Base-by-base conservation (phyloP, 35 echinoderm and acorn worm genomes). In the Heliocidaris erythrogramma region DNA sequence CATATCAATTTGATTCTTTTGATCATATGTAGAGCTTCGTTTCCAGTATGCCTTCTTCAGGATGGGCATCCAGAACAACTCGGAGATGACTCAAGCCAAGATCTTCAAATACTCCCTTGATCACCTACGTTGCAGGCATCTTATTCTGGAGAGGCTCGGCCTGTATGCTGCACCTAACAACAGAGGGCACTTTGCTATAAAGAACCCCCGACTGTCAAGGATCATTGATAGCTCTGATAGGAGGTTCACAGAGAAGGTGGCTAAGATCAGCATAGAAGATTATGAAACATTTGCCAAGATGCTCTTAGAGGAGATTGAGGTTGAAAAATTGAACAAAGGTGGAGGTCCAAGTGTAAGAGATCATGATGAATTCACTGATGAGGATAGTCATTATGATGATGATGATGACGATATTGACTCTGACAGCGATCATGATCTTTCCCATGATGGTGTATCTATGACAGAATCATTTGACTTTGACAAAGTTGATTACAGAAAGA, bases 1-100 rank as follows among this genome's bases (percentile, higher is more conserved):
- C 35, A 42, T 42, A 3, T 42, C 35, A 42, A 42, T 42, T 42
- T 42, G 35, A 42, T 27, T 18, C 24, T 18, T 69, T 69, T 69
- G 16, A 5, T 69, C 21, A 69, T 52, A 0, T 13, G 0, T 94
- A 97, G 97, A 95, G 56, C 87, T 94, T 31, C 94, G 86, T 92
- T 98, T 98, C 86, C 97, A 98, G 90, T 97, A 98, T 94, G 94
- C 95, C 2, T 93, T 96, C 24, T 98, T 97, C 90, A 93, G 48
- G 31, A 98, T 97, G 96, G 96, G 96, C 2, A 86, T 97, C 49
- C 95, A 65, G 9, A 87, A 97, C 85, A 92, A 95, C 69, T 94
- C 94, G 21, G 95, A 98, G 47, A 96, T 98, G 88, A 88, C 96
- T 11, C 88, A 92, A 18, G 97, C 95, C 29, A 98, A 97, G 86